Base-by-base conservation (phyloP, 2,113 vertebrate genomes). In the Mandrillus leucophaeus region DNA sequence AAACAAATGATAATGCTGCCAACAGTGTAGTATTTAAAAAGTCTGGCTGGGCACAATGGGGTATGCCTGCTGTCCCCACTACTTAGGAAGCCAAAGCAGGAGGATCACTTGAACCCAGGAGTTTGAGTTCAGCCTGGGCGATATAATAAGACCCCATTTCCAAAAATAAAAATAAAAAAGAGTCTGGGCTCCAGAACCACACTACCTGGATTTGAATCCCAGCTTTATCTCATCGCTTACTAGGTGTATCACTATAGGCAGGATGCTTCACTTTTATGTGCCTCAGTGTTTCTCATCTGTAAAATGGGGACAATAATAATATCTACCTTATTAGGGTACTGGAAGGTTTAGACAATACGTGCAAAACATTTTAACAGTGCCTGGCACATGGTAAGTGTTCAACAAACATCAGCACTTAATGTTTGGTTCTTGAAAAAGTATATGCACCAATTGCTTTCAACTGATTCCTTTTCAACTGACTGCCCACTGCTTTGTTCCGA, bases 241-340 rank as follows among this genome's bases (percentile, higher is more conserved):
- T 75, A 87, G 76, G 38, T 48, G 18, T 52, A 59, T 90, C 73
- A 82, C n/a, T 12, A 70, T 50, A 73, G 40, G 64, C 30, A 95
- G n/a, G n/a, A 64, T 35, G 59, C 16, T 84, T 92, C 48, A 48
- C 68, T 17, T 82, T 68, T n/a, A 35, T 70, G 68, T 70, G 35
- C 81, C 81, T 76, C 86, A 81, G 57, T 86, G 73, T 90, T 90
- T 93, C 75, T 95, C 61, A 64, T 64, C 61, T 64, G 61, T 64
- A 64, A 64, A 64, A 64, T 64, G 11, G 61, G 61, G 61, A 64
- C 52, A 84, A 52, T 45, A 79, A 23, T 76, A 93, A 57, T 48
- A 72, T 17, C 27, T 57, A 70, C 66, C 40, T 85, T 91, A 35
- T 82, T 90, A 82, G 45, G 35, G 16, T 23, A 59, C 40, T 61